A percentile compares a stretch with the other conserved stretches of the same genome.
phyloP scores from a whole-genome alignment of 2,888 invertebrate species.

The Eupithecia exiguata region DNA sequence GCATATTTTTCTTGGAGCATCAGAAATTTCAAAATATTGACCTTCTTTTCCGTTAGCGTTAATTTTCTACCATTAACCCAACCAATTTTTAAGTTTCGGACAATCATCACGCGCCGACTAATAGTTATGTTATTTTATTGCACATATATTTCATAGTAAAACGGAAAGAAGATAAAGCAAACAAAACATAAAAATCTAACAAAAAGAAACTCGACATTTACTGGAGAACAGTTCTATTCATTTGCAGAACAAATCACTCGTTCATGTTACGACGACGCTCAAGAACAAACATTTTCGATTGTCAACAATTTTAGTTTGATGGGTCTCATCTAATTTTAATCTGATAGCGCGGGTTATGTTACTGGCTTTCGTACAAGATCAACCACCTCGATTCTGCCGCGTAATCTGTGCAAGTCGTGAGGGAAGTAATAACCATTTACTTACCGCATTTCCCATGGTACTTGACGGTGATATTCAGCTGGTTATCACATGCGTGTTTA shows the following conservation, averaged over 20 bases:
- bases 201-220: not conserved
- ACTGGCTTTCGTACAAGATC: not conserved
- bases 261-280: not conserved
- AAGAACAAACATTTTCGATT: not conserved
- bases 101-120: not conserved
- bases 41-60: not conserved
- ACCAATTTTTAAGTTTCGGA: not conserved
- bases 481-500: conserved; percentile 89
- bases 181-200: not conserved
- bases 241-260: no score
- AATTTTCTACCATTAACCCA: not conserved
- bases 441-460: conserved; percentile 95
- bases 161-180: not conserved
- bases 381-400: not conserved
- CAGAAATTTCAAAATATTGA: not conserved
- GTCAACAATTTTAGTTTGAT: not conserved
- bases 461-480: conserved; percentile 89
- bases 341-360: not conserved
- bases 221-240: no score
- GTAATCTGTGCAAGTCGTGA: conserved; percentile 3
- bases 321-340: not conserved
- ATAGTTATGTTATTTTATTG: not conserved
- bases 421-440: conserved; percentile 52
- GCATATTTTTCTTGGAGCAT: not conserved
- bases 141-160: not conserved